phyloP scores from a whole-genome alignment of 2,888 invertebrate genomes.

The Lissonota sp. region DNA sequence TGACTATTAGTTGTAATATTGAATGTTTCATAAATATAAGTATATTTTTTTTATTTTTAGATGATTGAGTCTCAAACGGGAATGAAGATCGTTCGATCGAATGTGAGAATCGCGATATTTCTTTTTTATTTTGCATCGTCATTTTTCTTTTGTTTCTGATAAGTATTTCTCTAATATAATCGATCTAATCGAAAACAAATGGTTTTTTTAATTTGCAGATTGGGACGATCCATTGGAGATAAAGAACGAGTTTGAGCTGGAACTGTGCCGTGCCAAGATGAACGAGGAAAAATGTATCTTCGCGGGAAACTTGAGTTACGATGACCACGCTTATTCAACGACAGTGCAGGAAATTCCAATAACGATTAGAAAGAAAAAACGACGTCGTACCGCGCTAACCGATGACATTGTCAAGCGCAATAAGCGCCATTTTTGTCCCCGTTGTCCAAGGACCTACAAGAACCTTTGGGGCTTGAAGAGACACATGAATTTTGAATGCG shows the following conservation, averaged over 20 bases:
- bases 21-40: too few relatives aligned
- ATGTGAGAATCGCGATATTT: too few relatives aligned
- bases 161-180: too few relatives aligned
- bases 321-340: slow-evolving; percentile 15
- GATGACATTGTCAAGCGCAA: slow-evolving; percentile 10
- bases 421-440: slow-evolving; percentile 75
- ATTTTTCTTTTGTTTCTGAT: too few relatives aligned
- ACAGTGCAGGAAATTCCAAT: slow-evolving; percentile 58
- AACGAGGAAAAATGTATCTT: slow-evolving; percentile 36
- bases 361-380: slow-evolving; percentile 65
- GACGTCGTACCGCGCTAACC: slow-evolving; percentile 46
- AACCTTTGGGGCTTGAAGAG: slow-evolving; percentile 79
- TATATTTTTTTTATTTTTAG: too few relatives aligned
- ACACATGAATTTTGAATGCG: slow-evolving; percentile 84
- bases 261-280: slow-evolving; percentile 39
- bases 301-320: slow-evolving; percentile 11
- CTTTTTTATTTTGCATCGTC: too few relatives aligned
- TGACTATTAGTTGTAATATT: too few relatives aligned
- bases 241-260: slow-evolving; percentile 58
- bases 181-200: slow-evolving; percentile 32
- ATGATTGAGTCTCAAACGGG: too few relatives aligned
- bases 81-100: too few relatives aligned
- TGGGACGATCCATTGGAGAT: slow-evolving; percentile 3
- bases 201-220: slow-evolving; percentile 56
- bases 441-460: slow-evolving; percentile 79